phyloP scores from a whole-genome alignment of 2,113 vertebrate species.

The Festucalex cinctus region DNA sequence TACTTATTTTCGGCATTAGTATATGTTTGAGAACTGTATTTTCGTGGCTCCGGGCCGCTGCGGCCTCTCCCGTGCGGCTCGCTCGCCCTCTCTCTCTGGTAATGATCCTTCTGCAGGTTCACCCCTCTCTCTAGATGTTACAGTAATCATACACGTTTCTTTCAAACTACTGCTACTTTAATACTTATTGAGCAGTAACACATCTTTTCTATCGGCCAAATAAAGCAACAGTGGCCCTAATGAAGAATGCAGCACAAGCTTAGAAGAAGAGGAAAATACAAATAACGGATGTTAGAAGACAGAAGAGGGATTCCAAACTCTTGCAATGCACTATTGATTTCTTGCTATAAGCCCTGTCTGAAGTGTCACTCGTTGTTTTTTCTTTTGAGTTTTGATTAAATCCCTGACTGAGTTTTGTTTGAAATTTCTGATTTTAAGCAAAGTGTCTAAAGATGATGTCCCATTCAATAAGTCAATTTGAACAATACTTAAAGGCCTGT shows the following conservation, averaged over 20 bases:
- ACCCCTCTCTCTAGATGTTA: too few species aligned
- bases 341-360: constrained; percentile 52
- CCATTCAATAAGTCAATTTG: constrained; percentile 64
- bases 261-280: constrained; percentile 14
- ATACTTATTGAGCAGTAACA: too few species aligned
- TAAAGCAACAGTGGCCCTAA: constrained; percentile 18
- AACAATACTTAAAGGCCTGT: constrained; percentile 46
- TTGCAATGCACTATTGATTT: constrained; percentile 66
- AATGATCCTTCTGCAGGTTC: too few species aligned
- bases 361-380: constrained; percentile 60
- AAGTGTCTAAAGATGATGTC: constrained; percentile 64
- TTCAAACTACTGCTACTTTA: too few species aligned
- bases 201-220: constrained; percentile 24
- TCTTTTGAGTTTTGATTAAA: constrained; percentile 72
- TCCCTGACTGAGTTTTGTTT: constrained; percentile 62
- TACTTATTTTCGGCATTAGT: too few species aligned
- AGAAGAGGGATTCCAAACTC: constrained; percentile 42
- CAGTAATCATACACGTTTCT: too few species aligned
- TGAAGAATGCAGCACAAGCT: constrained; percentile 23
- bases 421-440: constrained; percentile 60
- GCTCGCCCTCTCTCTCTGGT: too few species aligned
- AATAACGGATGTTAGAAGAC: constrained; percentile 30
- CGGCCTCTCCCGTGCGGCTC: too few species aligned
- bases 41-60: too few species aligned
- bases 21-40: too few species aligned